These are phyloP conservation scores for Callithrix jacchus DNA, from an alignment of 2,113 vertebrate genomes.

Conservation along the genomic window DNA sequence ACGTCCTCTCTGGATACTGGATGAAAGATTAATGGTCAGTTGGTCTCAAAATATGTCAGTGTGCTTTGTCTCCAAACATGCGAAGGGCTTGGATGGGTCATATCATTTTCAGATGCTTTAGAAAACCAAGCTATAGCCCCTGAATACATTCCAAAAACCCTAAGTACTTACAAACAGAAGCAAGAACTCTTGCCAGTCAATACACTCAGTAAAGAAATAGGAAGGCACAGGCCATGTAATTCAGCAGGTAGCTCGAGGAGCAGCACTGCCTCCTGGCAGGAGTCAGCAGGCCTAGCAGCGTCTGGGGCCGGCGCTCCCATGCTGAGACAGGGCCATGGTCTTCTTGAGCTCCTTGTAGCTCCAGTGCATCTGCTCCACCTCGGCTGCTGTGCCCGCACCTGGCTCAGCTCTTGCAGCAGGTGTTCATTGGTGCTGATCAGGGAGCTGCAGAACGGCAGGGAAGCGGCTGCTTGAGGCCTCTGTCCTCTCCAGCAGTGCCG, in stretches of 20 bases:
- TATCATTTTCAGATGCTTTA: background rate
- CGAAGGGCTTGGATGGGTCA: background rate
- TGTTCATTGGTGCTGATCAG: constrained; percentile 84
- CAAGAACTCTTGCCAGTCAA: background rate
- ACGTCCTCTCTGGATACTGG: background rate
- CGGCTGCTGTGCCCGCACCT: constrained; percentile 61
- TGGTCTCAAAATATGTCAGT: background rate
- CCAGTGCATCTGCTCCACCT: constrained; percentile 80
- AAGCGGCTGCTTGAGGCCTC: background rate
- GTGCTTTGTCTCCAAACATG: background rate
- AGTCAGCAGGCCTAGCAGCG: background rate
- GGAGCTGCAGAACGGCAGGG: constrained; percentile 76
- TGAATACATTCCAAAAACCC: background rate
- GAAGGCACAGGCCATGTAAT: too few species aligned
- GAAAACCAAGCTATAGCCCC: background rate
- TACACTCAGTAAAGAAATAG: background rate
- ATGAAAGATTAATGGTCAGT: background rate
- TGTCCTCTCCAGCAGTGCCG: background rate
- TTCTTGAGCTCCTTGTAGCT: constrained; percentile 80
- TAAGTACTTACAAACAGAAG: background rate
- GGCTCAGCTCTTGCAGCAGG: constrained; percentile 82
- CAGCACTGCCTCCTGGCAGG: fast-evolving
- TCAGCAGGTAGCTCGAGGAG: background rate
- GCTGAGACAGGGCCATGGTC: constrained; percentile 35
- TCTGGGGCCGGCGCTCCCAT: fast-evolving